These are phyloP conservation scores for Epizoanthus ramosus DNA, from an alignment of 92 coral and sea anemone genomes.

Conservation along the genomic window DNA sequence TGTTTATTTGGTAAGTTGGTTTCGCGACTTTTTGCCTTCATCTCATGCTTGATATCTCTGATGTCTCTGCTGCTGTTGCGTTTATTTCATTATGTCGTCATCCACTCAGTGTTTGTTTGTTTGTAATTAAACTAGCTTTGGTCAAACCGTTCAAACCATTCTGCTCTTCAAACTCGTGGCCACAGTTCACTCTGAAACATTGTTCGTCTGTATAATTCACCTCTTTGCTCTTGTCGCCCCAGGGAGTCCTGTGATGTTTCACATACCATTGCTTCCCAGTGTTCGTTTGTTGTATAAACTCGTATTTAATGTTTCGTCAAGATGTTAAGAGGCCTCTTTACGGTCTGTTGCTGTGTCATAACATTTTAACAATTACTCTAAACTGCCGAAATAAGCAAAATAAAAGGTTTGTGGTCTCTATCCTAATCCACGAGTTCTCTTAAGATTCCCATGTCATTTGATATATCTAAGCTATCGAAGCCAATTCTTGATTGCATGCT, in stretches of 20 bases:
- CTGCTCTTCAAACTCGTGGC: slow-evolving; percentile 13
- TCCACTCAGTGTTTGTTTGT: slow-evolving; percentile 7
- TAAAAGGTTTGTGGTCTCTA: slow-evolving; percentile 7
- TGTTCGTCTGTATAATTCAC: slow-evolving; percentile 11
- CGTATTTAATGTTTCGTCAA: background rate
- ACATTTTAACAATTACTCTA: background rate
- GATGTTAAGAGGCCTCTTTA: background rate
- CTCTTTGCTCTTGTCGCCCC: slow-evolving; percentile 17
- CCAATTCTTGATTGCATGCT: slow-evolving; percentile 9
- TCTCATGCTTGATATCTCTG: background rate
- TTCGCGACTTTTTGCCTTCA: background rate
- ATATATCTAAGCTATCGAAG: slow-evolving; percentile 21
- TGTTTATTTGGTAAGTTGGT: background rate
- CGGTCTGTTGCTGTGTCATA: background rate
- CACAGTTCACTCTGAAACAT: slow-evolving; percentile 18
- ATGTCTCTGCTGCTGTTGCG: slow-evolving; percentile 1
- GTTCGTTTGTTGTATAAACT: background rate
- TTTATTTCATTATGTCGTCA: slow-evolving; percentile 4
- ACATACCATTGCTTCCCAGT: slow-evolving; percentile 31
- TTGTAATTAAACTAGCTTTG: slow-evolving; percentile 7
- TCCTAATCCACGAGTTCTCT: slow-evolving; percentile 10
- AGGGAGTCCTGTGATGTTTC: slow-evolving; percentile 37
- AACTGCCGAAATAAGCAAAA: slow-evolving; percentile 12
- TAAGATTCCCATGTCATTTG: slow-evolving; percentile 22
- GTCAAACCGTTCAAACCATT: slow-evolving; percentile 2